phyloP scores from a whole-genome alignment of 1,140 invertebrate genomes.

The Cheumatopsyche charites region DNA sequence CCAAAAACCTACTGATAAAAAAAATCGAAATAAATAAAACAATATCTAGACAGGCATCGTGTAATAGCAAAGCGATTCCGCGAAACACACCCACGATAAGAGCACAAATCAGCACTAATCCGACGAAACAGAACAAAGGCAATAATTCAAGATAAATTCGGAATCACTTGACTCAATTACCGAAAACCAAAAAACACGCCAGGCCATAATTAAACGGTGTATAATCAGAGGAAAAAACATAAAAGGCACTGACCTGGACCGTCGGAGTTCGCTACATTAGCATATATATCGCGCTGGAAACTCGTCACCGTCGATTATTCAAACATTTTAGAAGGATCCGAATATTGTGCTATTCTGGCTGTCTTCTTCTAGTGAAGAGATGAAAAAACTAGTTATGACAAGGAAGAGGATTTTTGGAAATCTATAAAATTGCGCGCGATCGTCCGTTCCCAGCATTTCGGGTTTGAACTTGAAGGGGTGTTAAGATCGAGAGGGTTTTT shows the following conservation, averaged over 20 bases:
- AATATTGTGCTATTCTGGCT: background rate
- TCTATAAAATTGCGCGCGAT: slow-evolving; percentile 36
- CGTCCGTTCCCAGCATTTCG: slow-evolving; percentile 26
- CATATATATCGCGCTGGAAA: slow-evolving; percentile 31
- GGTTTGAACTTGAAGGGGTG: slow-evolving; percentile 1
- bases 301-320: slow-evolving; percentile 26
- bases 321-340: slow-evolving; percentile 19
- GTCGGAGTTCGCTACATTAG: slow-evolving; percentile 23
- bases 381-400: slow-evolving; percentile 23
- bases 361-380: background rate
- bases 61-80: background rate
- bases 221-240: slow-evolving; percentile 24
- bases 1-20: background rate
- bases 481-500: no score
- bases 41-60: slow-evolving; percentile 11
- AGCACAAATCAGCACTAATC: background rate
- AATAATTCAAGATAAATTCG: slow-evolving; percentile 10
- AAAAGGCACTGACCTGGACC: slow-evolving; percentile 9
- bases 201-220: background rate
- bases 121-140: background rate
- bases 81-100: background rate
- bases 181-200: slow-evolving; percentile 4
- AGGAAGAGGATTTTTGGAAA: slow-evolving; percentile 33
- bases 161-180: background rate
- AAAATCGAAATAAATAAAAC: slow-evolving; percentile 13